Conservation (phyloP, 92 coral and sea anemone genomes). For the Hydrozoanthus gracilis region DNA sequence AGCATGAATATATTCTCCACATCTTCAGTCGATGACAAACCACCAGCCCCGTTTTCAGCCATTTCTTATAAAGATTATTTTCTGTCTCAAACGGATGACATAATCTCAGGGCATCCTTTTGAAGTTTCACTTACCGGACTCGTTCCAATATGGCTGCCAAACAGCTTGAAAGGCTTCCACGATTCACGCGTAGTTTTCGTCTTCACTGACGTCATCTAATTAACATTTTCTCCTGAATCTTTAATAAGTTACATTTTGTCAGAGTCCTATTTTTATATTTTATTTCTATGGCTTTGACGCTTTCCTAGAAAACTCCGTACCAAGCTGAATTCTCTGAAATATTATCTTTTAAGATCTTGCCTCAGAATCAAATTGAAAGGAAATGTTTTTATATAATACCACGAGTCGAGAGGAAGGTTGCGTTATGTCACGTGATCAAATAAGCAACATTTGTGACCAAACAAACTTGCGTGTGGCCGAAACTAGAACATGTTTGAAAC, state of each 20-base stretch:
- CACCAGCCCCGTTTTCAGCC: constrained; percentile 78
- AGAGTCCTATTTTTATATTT: constrained; percentile 5
- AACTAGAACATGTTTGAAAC: background rate
- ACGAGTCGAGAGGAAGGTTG: background rate
- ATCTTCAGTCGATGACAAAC: constrained; percentile 60
- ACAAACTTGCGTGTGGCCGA: constrained; percentile 5
- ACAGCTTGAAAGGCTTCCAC: constrained; percentile 61
- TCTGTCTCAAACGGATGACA: constrained; percentile 13
- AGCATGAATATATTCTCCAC: constrained; percentile 80
- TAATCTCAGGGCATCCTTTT: constrained; percentile 23
- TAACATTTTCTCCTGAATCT: constrained; percentile 71
- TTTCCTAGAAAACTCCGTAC: background rate
- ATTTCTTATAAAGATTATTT: constrained; percentile 41
- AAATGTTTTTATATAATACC: background rate
- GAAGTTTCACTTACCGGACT: constrained; percentile 23
- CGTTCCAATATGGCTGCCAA: constrained; percentile 86
- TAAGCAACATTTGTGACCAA: background rate
- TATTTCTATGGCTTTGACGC: too few species aligned
- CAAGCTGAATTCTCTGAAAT: background rate
- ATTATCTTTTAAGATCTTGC: background rate
- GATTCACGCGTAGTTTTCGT: constrained; percentile 49
- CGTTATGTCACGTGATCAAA: constrained; percentile 13
- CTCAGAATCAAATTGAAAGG: background rate
- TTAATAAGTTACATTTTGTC: constrained; percentile 44
- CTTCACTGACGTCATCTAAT: constrained; percentile 77